These are phyloP conservation scores for Gymnocephalus cernua DNA, from an alignment of 2,113 vertebrate genomes.

Conservation along the genomic window DNA sequence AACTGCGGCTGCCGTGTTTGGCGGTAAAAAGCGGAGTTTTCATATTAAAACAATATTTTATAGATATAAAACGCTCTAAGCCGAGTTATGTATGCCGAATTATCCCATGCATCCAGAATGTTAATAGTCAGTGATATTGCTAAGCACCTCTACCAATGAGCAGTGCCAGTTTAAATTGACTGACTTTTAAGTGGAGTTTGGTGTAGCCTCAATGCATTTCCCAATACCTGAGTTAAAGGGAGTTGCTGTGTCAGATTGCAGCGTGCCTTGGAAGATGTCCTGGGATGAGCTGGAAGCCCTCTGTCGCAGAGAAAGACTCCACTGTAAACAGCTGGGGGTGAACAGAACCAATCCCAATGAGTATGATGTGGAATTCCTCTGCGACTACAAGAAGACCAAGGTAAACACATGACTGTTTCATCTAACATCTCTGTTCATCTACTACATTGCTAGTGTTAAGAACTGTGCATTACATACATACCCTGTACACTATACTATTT, in stretches of 20 bases:
- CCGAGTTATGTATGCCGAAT: background rate
- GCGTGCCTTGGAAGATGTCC: conserved; percentile 84
- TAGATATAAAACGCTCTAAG: background rate
- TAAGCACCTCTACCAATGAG: background rate
- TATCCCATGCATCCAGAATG: too few relatives aligned
- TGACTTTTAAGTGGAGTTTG: background rate
- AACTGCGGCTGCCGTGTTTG: background rate
- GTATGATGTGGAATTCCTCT: conserved; percentile 92
- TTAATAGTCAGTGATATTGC: background rate
- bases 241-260: conserved; percentile 76
- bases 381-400: conserved; percentile 88
- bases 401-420: conserved; percentile 35
- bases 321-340: conserved; percentile 84
- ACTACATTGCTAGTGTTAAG: background rate
- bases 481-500: background rate
- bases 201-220: background rate
- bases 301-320: conserved; percentile 83
- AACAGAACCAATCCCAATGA: conserved; percentile 85
- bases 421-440: background rate
- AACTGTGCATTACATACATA: background rate
- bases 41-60: background rate
- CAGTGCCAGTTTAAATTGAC: background rate
- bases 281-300: conserved; percentile 85
- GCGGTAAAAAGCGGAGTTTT: background rate
- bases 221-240: background rate